Conservation (phyloP, 2,797 vertebrate genomes). For the Phalanger gymnotis region DNA sequence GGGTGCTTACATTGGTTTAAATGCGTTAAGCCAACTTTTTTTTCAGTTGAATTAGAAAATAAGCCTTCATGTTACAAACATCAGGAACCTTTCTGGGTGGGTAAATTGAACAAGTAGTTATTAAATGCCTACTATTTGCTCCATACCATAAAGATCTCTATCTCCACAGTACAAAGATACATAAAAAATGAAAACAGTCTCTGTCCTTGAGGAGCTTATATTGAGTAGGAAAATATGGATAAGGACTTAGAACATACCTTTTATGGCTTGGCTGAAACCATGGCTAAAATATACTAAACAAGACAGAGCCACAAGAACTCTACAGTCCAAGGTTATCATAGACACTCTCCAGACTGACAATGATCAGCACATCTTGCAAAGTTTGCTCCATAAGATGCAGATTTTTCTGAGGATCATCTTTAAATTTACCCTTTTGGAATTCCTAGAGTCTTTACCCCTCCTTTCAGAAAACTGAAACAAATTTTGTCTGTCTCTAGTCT, state of each 20-base stretch:
- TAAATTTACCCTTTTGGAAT: background rate
- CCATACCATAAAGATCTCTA: background rate
- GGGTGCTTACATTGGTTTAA: background rate
- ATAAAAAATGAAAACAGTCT: background rate
- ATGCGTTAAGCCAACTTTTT: background rate
- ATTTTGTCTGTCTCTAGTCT: background rate
- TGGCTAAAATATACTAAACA: background rate
- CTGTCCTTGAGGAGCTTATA: background rate
- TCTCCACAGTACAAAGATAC: background rate
- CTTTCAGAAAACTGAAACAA: background rate
- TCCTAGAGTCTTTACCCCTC: background rate
- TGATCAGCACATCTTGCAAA: background rate
- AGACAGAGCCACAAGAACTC: background rate
- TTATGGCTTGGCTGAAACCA: background rate
- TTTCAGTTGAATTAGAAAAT: background rate
- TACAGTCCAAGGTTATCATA: background rate
- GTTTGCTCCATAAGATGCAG: background rate
- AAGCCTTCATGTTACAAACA: background rate
- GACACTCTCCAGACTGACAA: background rate
- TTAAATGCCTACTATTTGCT: background rate
- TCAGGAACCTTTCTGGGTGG: background rate
- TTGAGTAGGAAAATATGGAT: background rate
- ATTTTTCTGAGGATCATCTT: background rate
- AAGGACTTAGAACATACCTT: background rate
- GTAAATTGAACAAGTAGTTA: background rate